phyloP scores from a whole-genome alignment of 2,888 invertebrate genomes.

The Pammene fasciana region DNA sequence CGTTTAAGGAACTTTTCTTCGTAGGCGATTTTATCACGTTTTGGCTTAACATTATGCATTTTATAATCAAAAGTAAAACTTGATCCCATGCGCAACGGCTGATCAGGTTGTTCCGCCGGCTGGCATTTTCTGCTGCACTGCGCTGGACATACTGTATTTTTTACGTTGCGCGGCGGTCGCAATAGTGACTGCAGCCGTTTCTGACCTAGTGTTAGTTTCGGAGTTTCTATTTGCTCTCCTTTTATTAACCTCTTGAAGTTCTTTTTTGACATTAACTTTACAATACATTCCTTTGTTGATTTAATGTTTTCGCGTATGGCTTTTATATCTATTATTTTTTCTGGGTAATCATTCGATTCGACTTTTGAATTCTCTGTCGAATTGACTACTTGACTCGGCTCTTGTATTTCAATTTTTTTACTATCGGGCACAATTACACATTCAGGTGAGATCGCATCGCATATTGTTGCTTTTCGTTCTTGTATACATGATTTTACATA shows the following conservation, averaged over 20 bases:
- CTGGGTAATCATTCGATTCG: background rate
- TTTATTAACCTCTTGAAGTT: slow-evolving; percentile 8
- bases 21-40: background rate
- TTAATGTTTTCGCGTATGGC: background rate
- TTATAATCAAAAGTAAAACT: slow-evolving; percentile 20
- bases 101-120: background rate
- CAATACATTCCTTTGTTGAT: background rate
- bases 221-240: background rate
- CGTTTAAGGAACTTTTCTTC: slow-evolving; percentile 3
- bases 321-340: background rate
- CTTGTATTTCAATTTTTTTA: background rate
- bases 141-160: background rate
- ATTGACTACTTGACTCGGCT: background rate
- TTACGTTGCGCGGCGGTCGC: background rate
- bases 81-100: slow-evolving; percentile 15
- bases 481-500: background rate
- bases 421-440: background rate
- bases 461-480: background rate
- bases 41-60: slow-evolving; percentile 1
- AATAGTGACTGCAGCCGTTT: background rate
- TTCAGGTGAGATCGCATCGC: slow-evolving; percentile 1
- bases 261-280: background rate
- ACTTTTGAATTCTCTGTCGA: background rate
- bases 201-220: background rate
- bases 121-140: background rate